Conservation (phyloP, 2,888 invertebrate genomes). For the Diloba caeruleocephala region DNA sequence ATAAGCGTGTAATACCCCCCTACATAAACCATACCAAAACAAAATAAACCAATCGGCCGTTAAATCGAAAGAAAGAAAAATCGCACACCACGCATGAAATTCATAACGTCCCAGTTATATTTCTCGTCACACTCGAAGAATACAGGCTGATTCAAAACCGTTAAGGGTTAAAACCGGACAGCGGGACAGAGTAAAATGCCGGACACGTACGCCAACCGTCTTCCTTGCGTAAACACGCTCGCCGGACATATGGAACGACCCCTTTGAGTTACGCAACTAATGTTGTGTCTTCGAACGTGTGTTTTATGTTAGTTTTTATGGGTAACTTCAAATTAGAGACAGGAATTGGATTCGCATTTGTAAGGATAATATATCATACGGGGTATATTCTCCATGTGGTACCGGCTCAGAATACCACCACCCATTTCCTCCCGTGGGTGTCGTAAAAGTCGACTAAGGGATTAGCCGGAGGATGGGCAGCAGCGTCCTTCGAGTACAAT, state of each 20-base stretch:
- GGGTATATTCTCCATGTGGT: too few relatives aligned
- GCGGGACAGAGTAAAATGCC: slow-evolving; percentile 49
- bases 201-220: slow-evolving; percentile 71
- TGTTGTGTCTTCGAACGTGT: slow-evolving; percentile 50
- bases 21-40: slow-evolving; percentile 38
- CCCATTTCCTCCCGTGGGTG: too few relatives aligned
- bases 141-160: slow-evolving; percentile 67
- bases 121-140: slow-evolving; percentile 59
- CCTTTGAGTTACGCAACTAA: slow-evolving; percentile 62
- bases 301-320: slow-evolving; percentile 46
- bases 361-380: too few relatives aligned
- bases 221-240: slow-evolving; percentile 65
- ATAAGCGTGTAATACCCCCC: slow-evolving; percentile 3
- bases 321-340: slow-evolving; percentile 31
- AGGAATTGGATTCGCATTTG: slow-evolving; percentile 11
- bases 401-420: too few relatives aligned
- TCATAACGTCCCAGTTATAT: slow-evolving; percentile 57
- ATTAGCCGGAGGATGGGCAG: too few relatives aligned
- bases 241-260: slow-evolving; percentile 61
- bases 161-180: slow-evolving; percentile 49
- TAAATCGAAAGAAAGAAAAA: slow-evolving; percentile 52
- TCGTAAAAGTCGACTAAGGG: too few relatives aligned
- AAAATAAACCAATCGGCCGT: slow-evolving; percentile 37
- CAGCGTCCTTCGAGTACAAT: too few relatives aligned
- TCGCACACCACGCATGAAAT: slow-evolving; percentile 40